Evolutionary conservation across 2,888 invertebrate genomes (phyloP), one percentile per base, ranked within the genome.

Genomic region (Nomada ferruginata): DNA sequence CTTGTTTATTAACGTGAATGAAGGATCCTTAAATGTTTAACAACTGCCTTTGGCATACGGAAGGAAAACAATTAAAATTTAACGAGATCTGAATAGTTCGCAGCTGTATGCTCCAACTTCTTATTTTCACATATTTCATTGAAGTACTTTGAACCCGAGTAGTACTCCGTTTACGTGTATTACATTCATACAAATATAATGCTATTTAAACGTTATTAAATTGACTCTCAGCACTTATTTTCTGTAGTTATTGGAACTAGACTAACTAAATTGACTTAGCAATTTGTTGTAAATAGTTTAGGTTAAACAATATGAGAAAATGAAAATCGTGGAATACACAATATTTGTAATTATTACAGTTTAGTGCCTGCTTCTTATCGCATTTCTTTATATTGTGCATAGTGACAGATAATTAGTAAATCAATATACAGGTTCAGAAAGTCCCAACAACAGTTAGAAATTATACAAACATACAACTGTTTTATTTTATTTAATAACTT

Each of bases 11-110:
- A 63, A 70, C 42, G 15, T 23, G 55, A 42, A 29, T 55, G 20
- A 4, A 44, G 18, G 5, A n/a, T 18, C 18, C 18, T 72, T 60
- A 23, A 72, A 61, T 73, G 76, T 81, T 81, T 55, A 60, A 55
- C 2, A 26, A 20, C 26, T 15, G 57, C 11, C 42, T 64, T 2
- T 4, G 23, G 26, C n/a, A 23, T 18, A 26, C 11, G 50, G 26
- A 9, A 44, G 18, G 36, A 11, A 52, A 23, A 2, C 23, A 29
- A 61, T 71, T 26, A 18, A 53, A 71, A 44, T 52, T 63, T 52
- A 66, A 75, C 11, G 23, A 18, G 10, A 18, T 15, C 1, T 73
- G 18, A 64, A 77, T 73, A 10, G 0, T 52, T 68, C 11, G 53
- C 13, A 2, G 52, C 23, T 18, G 23, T 36, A 29, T 23, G 26